Conservation (phyloP, 2,113 vertebrate species). For the Cardinalis cardinalis region DNA sequence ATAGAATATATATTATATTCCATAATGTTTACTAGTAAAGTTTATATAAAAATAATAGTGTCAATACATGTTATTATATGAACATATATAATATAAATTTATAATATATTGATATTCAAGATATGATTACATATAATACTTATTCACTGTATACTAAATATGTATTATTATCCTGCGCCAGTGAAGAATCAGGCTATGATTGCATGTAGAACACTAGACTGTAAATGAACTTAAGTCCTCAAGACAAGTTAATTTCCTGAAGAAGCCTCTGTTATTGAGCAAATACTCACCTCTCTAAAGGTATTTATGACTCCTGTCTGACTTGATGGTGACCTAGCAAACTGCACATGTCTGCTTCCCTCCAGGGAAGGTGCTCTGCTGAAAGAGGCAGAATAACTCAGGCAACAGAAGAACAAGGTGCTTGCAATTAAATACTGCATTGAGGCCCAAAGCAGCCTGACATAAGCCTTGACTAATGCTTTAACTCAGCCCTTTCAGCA, state of each 20-base stretch:
- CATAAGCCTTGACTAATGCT: conserved; percentile 29
- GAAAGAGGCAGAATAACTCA: not conserved
- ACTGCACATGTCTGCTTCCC: not conserved
- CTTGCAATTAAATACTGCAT: not conserved
- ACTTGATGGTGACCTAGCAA: not conserved
- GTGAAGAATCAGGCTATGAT: not conserved
- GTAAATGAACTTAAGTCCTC: not conserved
- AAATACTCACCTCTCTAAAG: not conserved
- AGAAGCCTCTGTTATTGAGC: not conserved
- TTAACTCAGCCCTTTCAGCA: conserved; percentile 12
- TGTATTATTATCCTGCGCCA: not conserved
- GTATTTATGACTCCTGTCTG: not conserved
- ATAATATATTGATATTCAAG: not conserved
- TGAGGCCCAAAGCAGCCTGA: not conserved
- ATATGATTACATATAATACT: no score
- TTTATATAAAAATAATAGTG: no score
- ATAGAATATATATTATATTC: not conserved
- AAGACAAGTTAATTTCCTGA: not conserved
- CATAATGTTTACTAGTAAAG: not conserved
- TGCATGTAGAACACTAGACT: not conserved
- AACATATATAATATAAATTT: no score
- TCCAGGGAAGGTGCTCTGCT: not conserved
- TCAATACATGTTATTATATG: no score
- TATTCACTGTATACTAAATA: not conserved
- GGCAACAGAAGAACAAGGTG: not conserved